Conservation (phyloP, 23 tunicate genomes). For the Diplosoma virens region DNA sequence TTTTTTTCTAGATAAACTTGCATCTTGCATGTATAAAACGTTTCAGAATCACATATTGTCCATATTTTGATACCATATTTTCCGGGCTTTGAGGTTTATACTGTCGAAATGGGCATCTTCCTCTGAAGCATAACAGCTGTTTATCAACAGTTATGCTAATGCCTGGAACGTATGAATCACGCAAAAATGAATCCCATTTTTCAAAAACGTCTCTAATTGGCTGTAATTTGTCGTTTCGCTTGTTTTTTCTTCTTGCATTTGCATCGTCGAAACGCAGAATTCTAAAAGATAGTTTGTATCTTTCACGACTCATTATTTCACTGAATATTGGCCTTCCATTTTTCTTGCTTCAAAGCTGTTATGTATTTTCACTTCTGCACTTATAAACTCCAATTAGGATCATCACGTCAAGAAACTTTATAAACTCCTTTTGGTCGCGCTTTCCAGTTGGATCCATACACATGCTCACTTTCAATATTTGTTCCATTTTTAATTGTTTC, state of each 20-base stretch:
- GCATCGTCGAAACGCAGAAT: constrained; percentile 32
- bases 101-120: constrained; percentile 28
- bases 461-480: no score
- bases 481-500: no score
- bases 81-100: constrained; percentile 26
- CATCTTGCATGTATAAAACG: constrained; percentile 32
- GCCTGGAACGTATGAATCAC: constrained; percentile 35
- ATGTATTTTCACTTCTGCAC: constrained; percentile 7
- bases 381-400: constrained; percentile 28
- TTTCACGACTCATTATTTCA: constrained; percentile 12
- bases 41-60: constrained; percentile 29
- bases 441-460: no score
- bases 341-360: constrained; percentile 32
- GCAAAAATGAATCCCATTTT: constrained; percentile 15
- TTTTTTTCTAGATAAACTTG: constrained; percentile 27
- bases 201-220: constrained; percentile 33
- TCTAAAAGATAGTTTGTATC: constrained; percentile 20
- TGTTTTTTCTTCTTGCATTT: constrained; percentile 19
- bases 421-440: no score
- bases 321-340: constrained; percentile 23
- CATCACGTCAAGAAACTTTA: constrained; percentile 13
- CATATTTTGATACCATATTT: constrained; percentile 37
- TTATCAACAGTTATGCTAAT: constrained; percentile 21
- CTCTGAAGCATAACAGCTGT: constrained; percentile 24
- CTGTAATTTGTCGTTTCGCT: constrained; percentile 24